Base-by-base conservation (phyloP, 2,888 invertebrate genomes). In the Agrotis exclamationis region DNA sequence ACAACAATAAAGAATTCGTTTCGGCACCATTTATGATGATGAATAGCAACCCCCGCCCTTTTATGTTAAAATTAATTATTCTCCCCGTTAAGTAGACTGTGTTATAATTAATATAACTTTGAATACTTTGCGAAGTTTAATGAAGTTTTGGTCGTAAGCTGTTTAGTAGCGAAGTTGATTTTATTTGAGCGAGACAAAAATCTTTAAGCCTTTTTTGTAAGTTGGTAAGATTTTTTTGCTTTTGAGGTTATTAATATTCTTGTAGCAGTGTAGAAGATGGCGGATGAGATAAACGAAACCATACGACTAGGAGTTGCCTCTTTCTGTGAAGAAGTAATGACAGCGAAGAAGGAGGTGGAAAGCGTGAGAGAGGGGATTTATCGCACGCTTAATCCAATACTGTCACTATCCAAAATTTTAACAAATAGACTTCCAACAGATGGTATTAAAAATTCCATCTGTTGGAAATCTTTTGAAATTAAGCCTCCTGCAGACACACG, bases 51-150 rank as follows among this genome's bases (percentile, higher is more conserved):
- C 18, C 47, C 3, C 24, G 18, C 50, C 39, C 63, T 64, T 85
- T 84, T 74, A 81, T 76, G 72, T 76, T 54, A 57, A 80, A 85
- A 82, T 85, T 84, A 83, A 85, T 85, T 77, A 85, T 82, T 63
- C 71, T 44, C 9, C 56, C 60, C 74, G 74, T 80, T 83, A 85
- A 85, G 73, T 76, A 81, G 75, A 75, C 65, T 45, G 65, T 64
- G 57, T 70, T 80, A 71, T 79, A 83, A 85, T 86, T 82, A 83
- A 85, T 86, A 86, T 80, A 80, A 80, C 71, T 86, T 85, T 77
- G 78, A 86, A 85, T 80, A 84, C 85, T 85, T 86, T 62, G 56
- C 48, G 5, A 76, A 86, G 80, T 85, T 85, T 79, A 85, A 85
- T 85, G 71, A 85, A 86, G 80, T 79, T 84, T 74, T 54, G 44